Conservation (phyloP, 2,888 invertebrate genomes). For the Lithosia quadra region DNA sequence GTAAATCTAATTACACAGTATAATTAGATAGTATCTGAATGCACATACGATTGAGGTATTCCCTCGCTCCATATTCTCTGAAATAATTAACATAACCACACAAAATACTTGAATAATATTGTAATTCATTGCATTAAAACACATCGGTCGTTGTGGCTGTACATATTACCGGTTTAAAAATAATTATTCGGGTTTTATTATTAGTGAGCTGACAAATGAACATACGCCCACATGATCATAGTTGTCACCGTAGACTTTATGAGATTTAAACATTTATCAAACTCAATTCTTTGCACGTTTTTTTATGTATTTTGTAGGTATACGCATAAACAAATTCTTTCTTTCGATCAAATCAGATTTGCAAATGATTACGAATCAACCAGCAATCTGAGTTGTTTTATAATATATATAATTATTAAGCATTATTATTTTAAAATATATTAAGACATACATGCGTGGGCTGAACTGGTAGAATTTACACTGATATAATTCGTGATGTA, state of each 20-base stretch:
- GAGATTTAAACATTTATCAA: background rate
- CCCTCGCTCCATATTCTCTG: slow-evolving; percentile 17
- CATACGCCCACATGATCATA: background rate
- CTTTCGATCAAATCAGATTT: background rate
- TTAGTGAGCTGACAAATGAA: background rate
- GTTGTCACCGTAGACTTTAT: background rate
- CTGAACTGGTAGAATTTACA: background rate
- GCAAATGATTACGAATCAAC: background rate
- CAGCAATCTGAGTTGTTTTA: background rate
- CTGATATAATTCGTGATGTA: too few relatives aligned
- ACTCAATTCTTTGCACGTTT: too few relatives aligned
- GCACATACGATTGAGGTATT: slow-evolving; percentile 19
- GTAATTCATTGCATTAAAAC: slow-evolving; percentile 44
- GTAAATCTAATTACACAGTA: slow-evolving; percentile 20
- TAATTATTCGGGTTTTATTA: background rate
- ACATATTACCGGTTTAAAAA: slow-evolving; percentile 11
- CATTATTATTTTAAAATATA: background rate
- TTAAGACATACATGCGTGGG: background rate
- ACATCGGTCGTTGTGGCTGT: slow-evolving; percentile 42
- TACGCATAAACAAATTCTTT: too few relatives aligned
- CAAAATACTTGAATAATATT: slow-evolving; percentile 50
- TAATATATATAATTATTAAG: too few relatives aligned
- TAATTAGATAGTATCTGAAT: slow-evolving; percentile 25
- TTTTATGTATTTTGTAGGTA: too few relatives aligned
- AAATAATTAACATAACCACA: slow-evolving; percentile 47